Base-by-base conservation (phyloP, 2,797 vertebrate species). In the Hafferia zeledoni region DNA sequence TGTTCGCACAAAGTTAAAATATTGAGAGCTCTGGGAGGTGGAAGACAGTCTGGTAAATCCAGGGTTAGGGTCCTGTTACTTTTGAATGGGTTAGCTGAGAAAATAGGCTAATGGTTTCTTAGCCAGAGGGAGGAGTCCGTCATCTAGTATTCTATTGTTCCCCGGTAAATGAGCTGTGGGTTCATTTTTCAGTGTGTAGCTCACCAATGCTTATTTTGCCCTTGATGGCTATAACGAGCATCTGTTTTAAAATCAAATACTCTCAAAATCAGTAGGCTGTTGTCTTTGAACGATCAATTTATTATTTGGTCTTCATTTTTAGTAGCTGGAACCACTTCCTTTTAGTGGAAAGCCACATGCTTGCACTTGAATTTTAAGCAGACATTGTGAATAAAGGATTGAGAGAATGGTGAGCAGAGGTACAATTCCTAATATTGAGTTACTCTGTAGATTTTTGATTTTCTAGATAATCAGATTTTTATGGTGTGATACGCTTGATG, bases 21-120 rank as follows among this genome's bases (percentile, higher is more conserved):
- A 64, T 53, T 7, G 67, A 35, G 68, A 30, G 55, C 63, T n/a
- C 43, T 9, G 44, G 41, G 60, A 44, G 37, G 10, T 46, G 83
- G 67, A 49, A 39, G 41, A 7, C 50, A 3, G 74, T 2, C 69
- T 30, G 74, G 59, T 31, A 30, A 64, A 69, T 3, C 31, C 72
- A 22, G 63, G 55, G 52, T 28, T 79, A 70, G 90, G 78, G 81
- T 90, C 67, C 53, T 64, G 47, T 31, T 72, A 52, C 67, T 81
- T 47, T 47, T 74, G 80, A 70, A 90, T 77, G 60, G 55, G 69
- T 4, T 63, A 43, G 72, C 70, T 52, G 67, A 53, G 90, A 90
- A 92, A 93, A 96, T 39, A 76, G 91, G 65, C 77, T 95, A 87
- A 94, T 95, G 94, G 83, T 91, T 95, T 64, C 94, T 83, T 91